Evolutionary conservation across 2,113 vertebrate species (phyloP).

Genomic region (Misgurnus anguillicaudatus): DNA sequence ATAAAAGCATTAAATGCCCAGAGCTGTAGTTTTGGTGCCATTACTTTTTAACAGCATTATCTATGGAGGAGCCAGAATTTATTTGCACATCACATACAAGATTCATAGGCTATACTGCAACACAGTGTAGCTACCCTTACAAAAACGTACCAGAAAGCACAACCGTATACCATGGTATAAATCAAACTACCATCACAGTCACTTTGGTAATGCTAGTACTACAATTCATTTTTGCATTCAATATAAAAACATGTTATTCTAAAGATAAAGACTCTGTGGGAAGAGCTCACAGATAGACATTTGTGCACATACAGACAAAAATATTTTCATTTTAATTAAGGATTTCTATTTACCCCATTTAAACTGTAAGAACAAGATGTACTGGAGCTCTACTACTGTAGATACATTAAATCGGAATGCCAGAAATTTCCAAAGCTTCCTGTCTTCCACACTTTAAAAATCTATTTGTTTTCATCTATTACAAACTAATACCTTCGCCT

Average conservation of each 20-base stretch:
- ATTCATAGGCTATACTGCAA: not conserved
- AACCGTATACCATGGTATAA: too few relatives aligned
- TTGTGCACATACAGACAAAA: conserved; percentile 52
- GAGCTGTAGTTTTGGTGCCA: not conserved
- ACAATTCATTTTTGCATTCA: not conserved
- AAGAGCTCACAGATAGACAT: conserved; percentile 26
- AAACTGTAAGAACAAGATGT: conserved; percentile 59
- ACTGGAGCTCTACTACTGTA: conserved; percentile 56
- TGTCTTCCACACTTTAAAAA: conserved; percentile 2
- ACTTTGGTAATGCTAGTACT: not conserved
- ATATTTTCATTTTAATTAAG: conserved; percentile 37
- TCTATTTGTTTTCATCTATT: not conserved
- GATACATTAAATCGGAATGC: conserved; percentile 29
- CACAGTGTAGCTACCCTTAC: not conserved
- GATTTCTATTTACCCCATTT: conserved; percentile 55
- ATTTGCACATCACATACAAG: not conserved
- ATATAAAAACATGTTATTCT: not conserved
- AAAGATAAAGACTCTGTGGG: conserved; percentile 4
- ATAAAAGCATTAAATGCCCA: too few relatives aligned
- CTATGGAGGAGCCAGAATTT: not conserved
- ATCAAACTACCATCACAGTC: too few relatives aligned
- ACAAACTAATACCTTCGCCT: not conserved
- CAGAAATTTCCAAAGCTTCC: conserved; percentile 8
- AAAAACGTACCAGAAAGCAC: too few relatives aligned
- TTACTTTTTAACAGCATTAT: not conserved